Evolutionary conservation across 2,113 vertebrate species (phyloP), one percentile per base, ranked within the genome.

Genomic region (Tragelaphus scriptus): DNA sequence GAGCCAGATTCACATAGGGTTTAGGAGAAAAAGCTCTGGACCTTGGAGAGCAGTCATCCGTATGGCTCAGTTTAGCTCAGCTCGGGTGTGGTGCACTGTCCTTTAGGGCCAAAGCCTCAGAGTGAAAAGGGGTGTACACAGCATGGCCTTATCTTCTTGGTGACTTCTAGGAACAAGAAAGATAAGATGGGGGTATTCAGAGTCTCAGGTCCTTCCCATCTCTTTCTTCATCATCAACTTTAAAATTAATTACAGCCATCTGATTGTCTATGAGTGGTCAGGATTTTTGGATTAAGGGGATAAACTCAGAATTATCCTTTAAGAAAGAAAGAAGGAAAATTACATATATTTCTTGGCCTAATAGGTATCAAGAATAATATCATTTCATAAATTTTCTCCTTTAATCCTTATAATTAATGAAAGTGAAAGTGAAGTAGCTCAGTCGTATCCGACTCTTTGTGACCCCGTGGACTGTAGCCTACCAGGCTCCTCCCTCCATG

Each of bases 281-380:
- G 36, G 49, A 85, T 82, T 63, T 93, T n/a, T 81, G 7, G 26
- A 32, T 21, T 77, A 63, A 63, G 15, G 30, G 55, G 90, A 81
- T 81, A 82, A 81, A 53, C 21, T 47, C 71, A 91, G 77, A 95
- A 85, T 77, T 85, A 90, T 47, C 6, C 5, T 89, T 86, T 77
- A 91, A 88, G 59, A 88, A 88, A 94, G 16, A 63, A 88, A 30
- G 13, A 8, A 93, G 23, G 14, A 44, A 94, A 96, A 17, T 5
- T 7, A 53, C 53, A 49, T 68, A 49, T 75, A 89, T 75, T 51
- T 75, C 16, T 32, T 94, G 16, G 3, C 40, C 49, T 65, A 80
- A 75, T 47, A 63, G 17, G 13, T 82, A 90, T 91, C 58, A 94
- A 86, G 21, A 82, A 90, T 90, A 92, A 59, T 94, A 82, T 68